phyloP scores from a whole-genome alignment of 2,113 vertebrate genomes.

The Rousettus leschenaultii region DNA sequence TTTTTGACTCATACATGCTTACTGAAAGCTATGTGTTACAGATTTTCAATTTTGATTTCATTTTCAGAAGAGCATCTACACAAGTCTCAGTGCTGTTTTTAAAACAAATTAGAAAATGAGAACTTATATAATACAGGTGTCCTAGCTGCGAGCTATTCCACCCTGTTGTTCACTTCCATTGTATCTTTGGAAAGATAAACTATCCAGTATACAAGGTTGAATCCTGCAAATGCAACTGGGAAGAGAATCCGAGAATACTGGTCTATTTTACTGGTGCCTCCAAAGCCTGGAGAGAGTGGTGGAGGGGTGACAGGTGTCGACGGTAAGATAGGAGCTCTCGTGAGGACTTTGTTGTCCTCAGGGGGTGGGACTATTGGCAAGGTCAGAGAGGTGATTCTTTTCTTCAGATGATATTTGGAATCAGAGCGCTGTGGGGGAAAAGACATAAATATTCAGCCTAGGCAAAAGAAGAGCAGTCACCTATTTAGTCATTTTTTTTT shows the following conservation, averaged over 20 bases:
- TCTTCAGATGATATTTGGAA: slow-evolving; percentile 90
- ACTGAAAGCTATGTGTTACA: not conserved
- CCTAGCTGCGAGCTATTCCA: slow-evolving; percentile 23
- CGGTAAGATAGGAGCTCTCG: slow-evolving; percentile 69
- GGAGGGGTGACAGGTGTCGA: slow-evolving; percentile 79
- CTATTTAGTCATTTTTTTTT: not conserved
- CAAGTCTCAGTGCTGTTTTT: not conserved
- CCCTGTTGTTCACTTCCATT: slow-evolving; percentile 90
- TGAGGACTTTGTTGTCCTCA: slow-evolving; percentile 81
- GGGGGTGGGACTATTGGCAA: slow-evolving; percentile 82
- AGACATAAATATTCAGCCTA: not conserved
- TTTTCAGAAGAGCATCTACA: slow-evolving; percentile 6
- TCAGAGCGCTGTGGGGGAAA: slow-evolving; percentile 82
- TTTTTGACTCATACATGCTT: not conserved
- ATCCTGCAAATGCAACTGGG: slow-evolving; percentile 95
- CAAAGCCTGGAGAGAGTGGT: slow-evolving; percentile 78
- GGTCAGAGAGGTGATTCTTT: slow-evolving; percentile 87
- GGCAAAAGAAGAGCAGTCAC: not conserved
- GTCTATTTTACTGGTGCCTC: slow-evolving; percentile 95
- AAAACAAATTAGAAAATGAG: not conserved
- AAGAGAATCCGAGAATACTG: slow-evolving; percentile 97
- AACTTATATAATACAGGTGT: not conserved
- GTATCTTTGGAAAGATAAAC: slow-evolving; percentile 98
- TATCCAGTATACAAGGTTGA: slow-evolving; percentile 97
- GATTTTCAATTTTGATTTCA: slow-evolving; percentile 8